Evolutionary conservation across 2,113 vertebrate genomes (phyloP), one percentile per base, ranked within the genome.

Genomic region (Pelvicachromis taeniatus): DNA sequence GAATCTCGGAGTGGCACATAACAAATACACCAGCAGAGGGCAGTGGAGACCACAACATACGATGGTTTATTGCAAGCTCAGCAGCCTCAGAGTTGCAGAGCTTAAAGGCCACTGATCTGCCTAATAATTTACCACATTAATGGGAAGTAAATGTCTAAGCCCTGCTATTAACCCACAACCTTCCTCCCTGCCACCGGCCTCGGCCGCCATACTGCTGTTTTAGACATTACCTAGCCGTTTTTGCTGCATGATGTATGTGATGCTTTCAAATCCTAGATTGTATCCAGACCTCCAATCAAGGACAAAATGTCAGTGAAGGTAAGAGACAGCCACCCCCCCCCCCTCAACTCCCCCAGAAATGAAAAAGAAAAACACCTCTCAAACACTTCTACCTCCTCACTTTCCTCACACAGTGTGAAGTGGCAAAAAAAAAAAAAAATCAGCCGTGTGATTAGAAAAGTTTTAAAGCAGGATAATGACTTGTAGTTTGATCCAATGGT

Each of bases 261-360:
- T 95, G 91, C 95, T 96, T 92, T 95, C 94, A 94, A 88, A 89
- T 95, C 94, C 93, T 96, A 96, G 95, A 96, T 96, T 91, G 90
- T 88, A 84, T 91, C 94, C 91, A 92, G 95, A 96, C 90, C 95
- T 95, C 82, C 95, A 93, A 94, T 95, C 94, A 95, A 95, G 93
- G 95, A 95, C 89, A 95, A 93, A 96, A 91, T 95, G 91, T 94
- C 93, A 58, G 92, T 95, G 12, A 95, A 96, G 94, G 95, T 96
- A 96, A 96, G 95, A 91, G 33, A 89, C 38, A 65, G 77, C 54
- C 54, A 14, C 59, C 50, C 38, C 8, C 21, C 6, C 56, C 31
- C 58, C 56, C 17, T 31, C 16, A 29, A 52, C 3, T 11, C 10
- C 13, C 17, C 9, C 19, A 11, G 7, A 29, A 38, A 50, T 70